Base-by-base conservation (phyloP, 2,797 vertebrate species). In the Chelmon rostratus region DNA sequence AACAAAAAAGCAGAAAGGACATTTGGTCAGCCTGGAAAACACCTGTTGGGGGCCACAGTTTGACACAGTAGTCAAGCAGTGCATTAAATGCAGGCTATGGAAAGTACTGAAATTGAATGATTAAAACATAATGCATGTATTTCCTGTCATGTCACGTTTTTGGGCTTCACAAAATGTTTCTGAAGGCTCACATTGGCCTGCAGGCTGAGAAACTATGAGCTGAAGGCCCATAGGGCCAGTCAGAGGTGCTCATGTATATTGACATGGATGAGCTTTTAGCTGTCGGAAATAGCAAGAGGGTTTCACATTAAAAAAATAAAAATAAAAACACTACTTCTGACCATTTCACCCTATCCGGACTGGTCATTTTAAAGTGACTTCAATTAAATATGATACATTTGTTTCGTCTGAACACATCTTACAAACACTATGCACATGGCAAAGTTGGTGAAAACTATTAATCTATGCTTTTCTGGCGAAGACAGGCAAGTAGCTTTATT, bases 231-330 rank as follows among this genome's bases (percentile, higher is more conserved):
- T 66, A 86, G 79, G 57, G 54, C 67, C 73, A 64, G 75, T 19
- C 40, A 50, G 70, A 76, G 54, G 66, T 76, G 57, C 61, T 78
- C 84, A 79, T 84, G 67, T 35, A 61, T 35, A 61, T 54, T 68
- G 50, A 68, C 66, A 66, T 53, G 66, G 87, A 73, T 79, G 54
- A 59, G 53, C 73, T 52, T 68, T 69, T 54, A 71, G 47, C 42
- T 50, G 65, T 9, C 74, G 69, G 62, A 79, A 80, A 73, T 70
- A 25, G 50, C 6, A 49, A 57, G 49, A n/a, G 64, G 44, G 66
- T 76, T 44, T 79, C 50, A 82, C 66, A 86, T 68, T 50, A 68
- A 80, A 10, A 28, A n/a, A n/a, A n/a, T n/a, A n/a, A n/a, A n/a
- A n/a, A n/a, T n/a, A n/a, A n/a, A n/a, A n/a, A n/a, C n/a, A n/a